Evolutionary conservation across 2,888 invertebrate species (phyloP).

Genomic region (Saturnia japonica): DNA sequence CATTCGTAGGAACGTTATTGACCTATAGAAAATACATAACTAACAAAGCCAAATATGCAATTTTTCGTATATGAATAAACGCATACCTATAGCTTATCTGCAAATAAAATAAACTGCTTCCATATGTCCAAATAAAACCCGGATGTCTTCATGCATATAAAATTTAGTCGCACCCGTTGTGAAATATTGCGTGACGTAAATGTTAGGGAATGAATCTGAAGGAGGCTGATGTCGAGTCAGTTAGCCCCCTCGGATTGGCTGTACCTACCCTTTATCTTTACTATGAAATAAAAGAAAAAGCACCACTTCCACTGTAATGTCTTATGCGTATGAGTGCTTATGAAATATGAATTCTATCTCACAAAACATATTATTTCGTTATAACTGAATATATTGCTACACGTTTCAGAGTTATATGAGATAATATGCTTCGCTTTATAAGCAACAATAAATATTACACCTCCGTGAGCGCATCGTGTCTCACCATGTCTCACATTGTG

Average conservation of each 20-base stretch:
- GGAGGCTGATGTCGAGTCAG: constrained; percentile 56
- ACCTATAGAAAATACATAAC: neutral
- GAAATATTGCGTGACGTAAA: constrained; percentile 71
- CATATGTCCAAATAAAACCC: constrained; percentile 63
- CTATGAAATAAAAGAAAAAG: constrained; percentile 72
- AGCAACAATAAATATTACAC: constrained; percentile 51
- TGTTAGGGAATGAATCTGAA: constrained; percentile 65
- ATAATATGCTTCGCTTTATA: constrained; percentile 57
- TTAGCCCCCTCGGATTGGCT: constrained; percentile 62
- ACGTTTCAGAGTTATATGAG: constrained; percentile 60
- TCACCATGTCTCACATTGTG: constrained; percentile 35
- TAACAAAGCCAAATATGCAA: neutral
- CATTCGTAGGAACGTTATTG: constrained; percentile 7
- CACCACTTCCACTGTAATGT: constrained; percentile 69
- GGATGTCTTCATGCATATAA: constrained; percentile 70
- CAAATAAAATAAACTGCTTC: constrained; percentile 51
- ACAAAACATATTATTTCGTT: constrained; percentile 78
- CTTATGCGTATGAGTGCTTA: constrained; percentile 74
- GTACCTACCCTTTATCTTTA: constrained; percentile 68
- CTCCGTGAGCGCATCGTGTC: constrained; percentile 40
- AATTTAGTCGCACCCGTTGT: constrained; percentile 61
- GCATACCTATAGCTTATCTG: constrained; percentile 32
- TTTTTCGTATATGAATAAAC: constrained; percentile 10
- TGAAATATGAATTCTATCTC: constrained; percentile 80
- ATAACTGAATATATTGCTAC: constrained; percentile 75